phyloP scores from a whole-genome alignment of 2,797 vertebrate species.

The Pseudochaenichthys georgianus region DNA sequence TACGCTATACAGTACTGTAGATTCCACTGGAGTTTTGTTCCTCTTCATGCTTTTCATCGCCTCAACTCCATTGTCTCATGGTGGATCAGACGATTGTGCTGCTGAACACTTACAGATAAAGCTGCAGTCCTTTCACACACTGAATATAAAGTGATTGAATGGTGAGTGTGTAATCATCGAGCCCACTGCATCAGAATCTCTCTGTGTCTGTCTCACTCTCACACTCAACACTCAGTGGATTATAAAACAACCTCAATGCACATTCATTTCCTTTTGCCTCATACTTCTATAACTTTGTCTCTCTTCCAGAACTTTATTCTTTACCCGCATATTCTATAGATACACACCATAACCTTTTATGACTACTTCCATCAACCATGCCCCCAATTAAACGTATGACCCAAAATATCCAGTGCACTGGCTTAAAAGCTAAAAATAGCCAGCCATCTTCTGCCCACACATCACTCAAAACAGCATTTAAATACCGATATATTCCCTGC shows the following conservation, averaged over 20 bases:
- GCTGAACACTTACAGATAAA: constrained; percentile 18
- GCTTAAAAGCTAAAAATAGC: constrained; percentile 20
- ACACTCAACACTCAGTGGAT: background rate
- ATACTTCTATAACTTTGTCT: background rate
- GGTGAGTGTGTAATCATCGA: constrained; percentile 2
- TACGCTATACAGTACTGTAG: no score
- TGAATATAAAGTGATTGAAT: constrained; percentile 35
- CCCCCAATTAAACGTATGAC: constrained; percentile 68
- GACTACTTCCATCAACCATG: constrained; percentile 45
- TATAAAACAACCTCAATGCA: background rate
- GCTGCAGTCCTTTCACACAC: background rate
- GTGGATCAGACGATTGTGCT: constrained; percentile 12
- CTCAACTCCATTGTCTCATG: background rate
- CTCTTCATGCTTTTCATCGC: no score
- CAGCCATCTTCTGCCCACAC: background rate
- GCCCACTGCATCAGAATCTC: background rate
- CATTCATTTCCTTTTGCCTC: constrained; percentile 6
- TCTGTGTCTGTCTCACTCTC: background rate
- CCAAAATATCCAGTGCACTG: constrained; percentile 10
- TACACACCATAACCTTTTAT: constrained; percentile 36
- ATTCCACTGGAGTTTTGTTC: no score
- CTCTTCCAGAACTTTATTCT: constrained; percentile 17
- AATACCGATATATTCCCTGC: background rate
- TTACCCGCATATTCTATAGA: constrained; percentile 9
- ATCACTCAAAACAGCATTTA: background rate